These are phyloP conservation scores for Lamellibrachia luymesi DNA, from an alignment of 1,140 invertebrate genomes.

Conservation along the genomic window DNA sequence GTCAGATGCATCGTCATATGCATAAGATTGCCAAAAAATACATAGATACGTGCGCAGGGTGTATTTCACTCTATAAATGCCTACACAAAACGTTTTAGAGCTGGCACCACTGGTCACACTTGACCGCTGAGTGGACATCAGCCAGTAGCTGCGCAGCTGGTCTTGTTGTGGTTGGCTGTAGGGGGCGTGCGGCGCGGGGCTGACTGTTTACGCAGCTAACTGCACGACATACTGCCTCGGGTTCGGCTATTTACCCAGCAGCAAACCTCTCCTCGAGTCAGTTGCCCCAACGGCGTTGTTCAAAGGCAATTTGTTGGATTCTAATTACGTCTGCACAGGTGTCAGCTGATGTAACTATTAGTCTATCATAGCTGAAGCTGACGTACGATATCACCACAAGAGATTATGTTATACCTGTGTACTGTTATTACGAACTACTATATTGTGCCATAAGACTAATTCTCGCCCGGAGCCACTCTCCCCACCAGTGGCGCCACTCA, in stretches of 20 bases:
- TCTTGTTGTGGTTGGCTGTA: background rate
- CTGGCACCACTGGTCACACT: no score
- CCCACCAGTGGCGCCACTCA: no score
- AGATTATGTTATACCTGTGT: background rate
- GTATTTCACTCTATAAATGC: no score
- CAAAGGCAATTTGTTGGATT: background rate
- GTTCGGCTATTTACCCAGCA: background rate
- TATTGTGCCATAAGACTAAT: no score
- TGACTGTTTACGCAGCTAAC: background rate
- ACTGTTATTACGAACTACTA: no score
- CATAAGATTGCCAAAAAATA: no score
- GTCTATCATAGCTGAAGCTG: background rate
- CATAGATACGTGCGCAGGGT: no score
- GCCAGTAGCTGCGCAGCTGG: background rate
- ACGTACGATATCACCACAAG: no score
- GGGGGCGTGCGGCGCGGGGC: background rate
- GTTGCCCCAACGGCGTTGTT: background rate
- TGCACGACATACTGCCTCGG: background rate
- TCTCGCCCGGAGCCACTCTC: no score
- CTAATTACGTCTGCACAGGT: background rate
- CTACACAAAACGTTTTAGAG: no score
- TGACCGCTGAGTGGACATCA: no score
- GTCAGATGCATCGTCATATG: no score
- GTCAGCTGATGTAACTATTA: background rate
- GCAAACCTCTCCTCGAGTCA: background rate